Evolutionary conservation across 2,888 invertebrate genomes (phyloP), one percentile per base, ranked within the genome.

Genomic region (Drosophila falleni): DNA sequence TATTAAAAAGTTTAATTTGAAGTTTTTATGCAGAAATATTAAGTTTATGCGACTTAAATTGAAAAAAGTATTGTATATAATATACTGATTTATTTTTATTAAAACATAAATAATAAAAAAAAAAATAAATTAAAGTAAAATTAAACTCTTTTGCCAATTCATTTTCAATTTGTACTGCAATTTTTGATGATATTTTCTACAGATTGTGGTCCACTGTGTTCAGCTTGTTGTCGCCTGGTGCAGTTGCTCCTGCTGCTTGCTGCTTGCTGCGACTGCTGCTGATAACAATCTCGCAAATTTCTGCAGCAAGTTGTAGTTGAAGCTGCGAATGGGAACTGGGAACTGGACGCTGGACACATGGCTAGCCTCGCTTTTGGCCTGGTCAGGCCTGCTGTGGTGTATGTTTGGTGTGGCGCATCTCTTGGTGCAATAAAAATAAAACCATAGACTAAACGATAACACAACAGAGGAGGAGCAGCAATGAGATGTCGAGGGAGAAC

Each of bases 361-460:
- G 69, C 50, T 26, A 46, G 49, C 49, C 16, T 46, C 13, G 39
- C 23, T 13, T 6, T 41, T 23, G 37, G 62, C 46, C 31, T 41
- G 56, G 33, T 55, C 31, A n/a, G 55, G 53, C n/a, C 15, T 46
- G 50, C 26, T 15, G 31, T 41, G 47, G 56, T 26, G 9, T 47
- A 37, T 31, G 51, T 54, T 56, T 61, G 64, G 72, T 77, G 81
- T 72, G 78, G 81, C 78, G 72, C 78, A 78, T 80, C 70, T 80
- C 66, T 58, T 64, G 84, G 75, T 39, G 74, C 72, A 88, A 89
- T 86, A 89, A 86, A 86, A 86, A 86, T 86, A 89, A 86, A 86
- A 86, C 86, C 72, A 86, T 78, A 88, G 83, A 89, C 87, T 80
- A 88, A 86, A 86, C 88, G 89, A 89, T 86, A 89, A 88, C 80